Percentiles rank a stretch among this genome's conserved stretches.
Evolutionary conservation across 2,888 invertebrate genomes (phyloP).

Genomic region (Cancer borealis): DNA sequence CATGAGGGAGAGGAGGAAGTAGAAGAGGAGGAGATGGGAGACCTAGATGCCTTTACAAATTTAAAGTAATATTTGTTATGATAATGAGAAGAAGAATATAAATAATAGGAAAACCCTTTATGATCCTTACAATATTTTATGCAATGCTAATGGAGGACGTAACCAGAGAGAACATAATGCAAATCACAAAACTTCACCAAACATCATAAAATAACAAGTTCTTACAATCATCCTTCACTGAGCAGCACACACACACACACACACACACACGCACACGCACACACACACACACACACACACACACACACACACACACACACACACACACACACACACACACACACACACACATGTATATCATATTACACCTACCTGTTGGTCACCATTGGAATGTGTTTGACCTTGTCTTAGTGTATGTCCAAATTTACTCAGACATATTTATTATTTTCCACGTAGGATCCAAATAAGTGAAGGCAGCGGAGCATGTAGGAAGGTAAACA

Average conservation of each 20-base stretch:
- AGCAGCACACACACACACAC: too few species aligned
- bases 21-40: not conserved
- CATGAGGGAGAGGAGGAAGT: not conserved
- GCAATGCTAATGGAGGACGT: too few species aligned
- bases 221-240: too few species aligned
- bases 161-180: too few species aligned
- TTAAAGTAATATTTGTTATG: too few species aligned
- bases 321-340: constrained; percentile 43
- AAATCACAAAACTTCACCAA: too few species aligned
- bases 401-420: not conserved
- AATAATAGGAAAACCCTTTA: too few species aligned
- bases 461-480: constrained; percentile 27
- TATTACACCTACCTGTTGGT: not conserved
- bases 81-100: too few species aligned
- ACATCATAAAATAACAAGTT: too few species aligned
- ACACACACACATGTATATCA: not conserved
- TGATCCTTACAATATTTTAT: too few species aligned
- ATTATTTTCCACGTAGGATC: not conserved
- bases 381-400: not conserved
- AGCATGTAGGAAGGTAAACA: not conserved
- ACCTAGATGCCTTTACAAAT: too few species aligned
- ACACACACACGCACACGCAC: not conserved
- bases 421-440: not conserved
- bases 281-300: constrained; percentile 29
- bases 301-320: constrained; percentile 35